Evolutionary conservation across 2,113 vertebrate genomes (phyloP), one percentile per base, ranked within the genome.

Genomic region (Syngnathus scovelli): DNA sequence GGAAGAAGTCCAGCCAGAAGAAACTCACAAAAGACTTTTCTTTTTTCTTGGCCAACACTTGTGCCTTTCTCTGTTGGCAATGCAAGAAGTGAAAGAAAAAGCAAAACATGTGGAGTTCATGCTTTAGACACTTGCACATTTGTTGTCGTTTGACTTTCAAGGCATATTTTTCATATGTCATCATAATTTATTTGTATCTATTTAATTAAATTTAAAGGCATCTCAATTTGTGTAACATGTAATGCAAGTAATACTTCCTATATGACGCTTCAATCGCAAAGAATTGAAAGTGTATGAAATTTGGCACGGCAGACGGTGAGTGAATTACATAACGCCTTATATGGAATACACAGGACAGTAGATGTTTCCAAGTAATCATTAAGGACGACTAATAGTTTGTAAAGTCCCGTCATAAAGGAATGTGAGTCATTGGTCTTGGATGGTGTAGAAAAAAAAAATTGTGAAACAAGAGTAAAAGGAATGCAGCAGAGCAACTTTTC

Each of bases 401-500:
- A n/a, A 7, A n/a, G 3, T 13, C n/a, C 11, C 10, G 12, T 41
- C 61, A 61, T 37, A 6, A 33, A 70, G 61, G 39, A 16, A 33
- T 33, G 23, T n/a, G 1, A 69, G 37, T 70, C 65, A 52, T 37
- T 71, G 56, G 12, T 62, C 12, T 44, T 12, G 21, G 27, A 33
- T 33, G 27, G 39, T 62, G 41, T 4, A 23, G 1, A 61, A 13
- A 21, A 60, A 60, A 5, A 60, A 10, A 78, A 78, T 21, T 65
- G 70, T 5, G 46, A 66, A 66, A 13, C 55, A 66, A 11, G 48
- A 64, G 18, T 60, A 55, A 7, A 27, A 62, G 85, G 90, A 91
- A 92, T 92, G 90, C 68, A 15, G 86, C 64, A 0, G 11, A 64
- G 54, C 76, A 44, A 74, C 86, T 83, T 82, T 79, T 51, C 52